Base-by-base conservation (phyloP, 2,797 vertebrate genomes). In the Enoplosus armatus region DNA sequence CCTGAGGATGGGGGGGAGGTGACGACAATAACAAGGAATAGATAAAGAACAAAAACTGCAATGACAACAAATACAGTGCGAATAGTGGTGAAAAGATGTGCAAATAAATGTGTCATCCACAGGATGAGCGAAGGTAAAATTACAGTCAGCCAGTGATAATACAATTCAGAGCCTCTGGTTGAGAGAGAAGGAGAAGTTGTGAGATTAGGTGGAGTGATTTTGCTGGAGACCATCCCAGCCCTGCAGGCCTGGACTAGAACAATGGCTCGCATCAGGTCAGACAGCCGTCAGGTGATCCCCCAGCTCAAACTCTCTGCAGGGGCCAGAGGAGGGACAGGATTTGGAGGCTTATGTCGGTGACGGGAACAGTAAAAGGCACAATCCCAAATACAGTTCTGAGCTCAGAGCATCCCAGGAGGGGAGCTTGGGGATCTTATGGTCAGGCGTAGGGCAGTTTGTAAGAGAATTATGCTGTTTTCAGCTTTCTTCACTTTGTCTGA, bases 231-330 rank as follows among this genome's bases (percentile, higher is more conserved):
- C 18, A 69, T 71, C 77, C 59, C 47, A 63, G 80, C 33, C 26
- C 72, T 60, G 65, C 74, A 73, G 68, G 20, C 50, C 45, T 31
- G 58, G 48, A 68, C 51, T 37, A 55, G 43, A 83, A 66, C 75
- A 83, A 74, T 84, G 65, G 58, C 41, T 67, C 73, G 39, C 79
- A 84, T 65, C 62, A 60, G 66, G 37, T 79, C 86, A 75, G 62
- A 63, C 66, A 66, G 48, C 59, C 26, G 48, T 29, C 62, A 70
- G 63, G 67, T 74, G 80, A 77, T 67, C 66, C 78, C 50, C 27
- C 64, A 67, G 84, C 67, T 91, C 81, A 79, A 6, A 35, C 63
- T 81, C 85, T 75, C 85, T 43, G 71, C 83, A 58, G 72, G 79
- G 43, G 55, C 26, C 45, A 5, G 5, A 66, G 22, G n/a, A 83